Evolutionary conservation across 92 coral and sea anemone genomes (phyloP), one percentile per base, ranked within the genome.

Genomic region (Paragorgia papillata): DNA sequence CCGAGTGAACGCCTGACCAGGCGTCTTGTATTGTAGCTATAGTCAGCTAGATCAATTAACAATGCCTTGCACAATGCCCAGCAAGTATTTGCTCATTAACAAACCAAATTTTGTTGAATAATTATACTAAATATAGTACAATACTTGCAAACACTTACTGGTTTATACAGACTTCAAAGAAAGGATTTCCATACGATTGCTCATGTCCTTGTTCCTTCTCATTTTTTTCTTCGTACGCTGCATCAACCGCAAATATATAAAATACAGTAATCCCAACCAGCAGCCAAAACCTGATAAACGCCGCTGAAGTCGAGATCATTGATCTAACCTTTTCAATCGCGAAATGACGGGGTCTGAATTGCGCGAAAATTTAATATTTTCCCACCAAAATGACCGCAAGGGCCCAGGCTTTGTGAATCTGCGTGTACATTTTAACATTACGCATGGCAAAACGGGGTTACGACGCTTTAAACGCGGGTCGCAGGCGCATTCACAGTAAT

Each of bases 301-400:
- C 6, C 20, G 69, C 43, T 4, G 43, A 37, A 37, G 43, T 37
- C 43, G 31, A 62, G n/a, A 51, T 17, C 43, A 27, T 31, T 19
- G 17, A 61, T 35, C 30, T 7, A 27, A 5, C 26, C 26, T 31
- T 61, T 61, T 61, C 40, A 31, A 61, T 2, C 67, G 21, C 67
- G 7, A 25, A 61, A 61, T 12, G 7, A 61, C 67, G 30, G 67
- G 17, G 30, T 39, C 20, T 25, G 34, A 61, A 14, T 61, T 61
- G 67, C 67, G 67, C 67, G 37, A 29, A 61, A 61, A 61, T 61
- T 59, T 4, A 59, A 24, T 7, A 59, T 59, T 59, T 13, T 9
- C 32, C 27, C 30, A 59, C 30, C 65, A 59, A 27, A 59, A 59
- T 59, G 29, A 27, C 25, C 65, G 34, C 34, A 59, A 59, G 65